These are phyloP conservation scores for Elephas maximus DNA, from an alignment of 2,113 vertebrate species.

Conservation along the genomic window DNA sequence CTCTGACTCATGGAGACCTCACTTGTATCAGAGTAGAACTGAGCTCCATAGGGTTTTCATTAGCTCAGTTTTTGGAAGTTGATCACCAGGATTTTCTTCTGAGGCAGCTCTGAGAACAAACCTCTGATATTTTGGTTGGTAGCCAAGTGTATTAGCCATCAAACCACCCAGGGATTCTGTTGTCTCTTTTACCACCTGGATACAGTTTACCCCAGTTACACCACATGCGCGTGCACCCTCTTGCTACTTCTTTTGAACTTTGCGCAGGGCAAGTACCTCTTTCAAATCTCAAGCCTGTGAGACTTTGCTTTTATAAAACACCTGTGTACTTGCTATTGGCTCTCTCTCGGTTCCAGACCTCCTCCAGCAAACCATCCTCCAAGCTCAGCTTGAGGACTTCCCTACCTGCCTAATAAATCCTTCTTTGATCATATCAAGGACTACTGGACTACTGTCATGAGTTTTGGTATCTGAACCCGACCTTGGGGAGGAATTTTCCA, in stretches of 20 bases:
- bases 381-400: not conserved
- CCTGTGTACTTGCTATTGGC: not conserved
- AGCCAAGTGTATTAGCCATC: not conserved
- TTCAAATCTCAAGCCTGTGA: not conserved
- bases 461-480: not conserved
- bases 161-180: not conserved
- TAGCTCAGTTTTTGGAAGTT: not conserved
- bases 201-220: not conserved
- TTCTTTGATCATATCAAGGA: not conserved
- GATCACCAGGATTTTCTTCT: not conserved
- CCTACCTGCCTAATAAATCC: not conserved
- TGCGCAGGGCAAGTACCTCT: not conserved
- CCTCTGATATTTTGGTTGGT: not conserved
- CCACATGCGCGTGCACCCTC: rapidly evolving
- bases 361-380: not conserved
- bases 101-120: not conserved
- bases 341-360: not conserved
- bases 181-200: not conserved
- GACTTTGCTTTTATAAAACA: not conserved
- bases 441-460: not conserved
- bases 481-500: not conserved
- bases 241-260: not conserved
- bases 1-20: not conserved
- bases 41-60: not conserved
- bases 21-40: not conserved